Evolutionary conservation across 2,797 vertebrate species (phyloP), one percentile per base, ranked within the genome.

Genomic region (Sebastes vulpes): DNA sequence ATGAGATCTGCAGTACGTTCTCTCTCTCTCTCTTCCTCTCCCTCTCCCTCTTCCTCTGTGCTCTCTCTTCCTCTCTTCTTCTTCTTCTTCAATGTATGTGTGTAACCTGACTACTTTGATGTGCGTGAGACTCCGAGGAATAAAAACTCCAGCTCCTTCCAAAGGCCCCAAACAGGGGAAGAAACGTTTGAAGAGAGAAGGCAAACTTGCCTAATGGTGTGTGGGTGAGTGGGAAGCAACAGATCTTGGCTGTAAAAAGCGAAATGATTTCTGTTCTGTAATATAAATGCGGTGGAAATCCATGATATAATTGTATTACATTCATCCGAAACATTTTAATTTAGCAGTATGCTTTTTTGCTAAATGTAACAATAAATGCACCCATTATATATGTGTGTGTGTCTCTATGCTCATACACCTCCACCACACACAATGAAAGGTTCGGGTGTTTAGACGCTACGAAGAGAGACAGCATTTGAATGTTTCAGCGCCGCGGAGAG

Each of bases 81-180:
- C 21, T 65, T 32, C 21, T 46, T 67, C 21, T 46, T 67, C n/a
- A 59, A 11, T 59, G 28, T 84, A 61, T 72, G 31, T 81, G 60
- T 72, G 64, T 81, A 89, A 94, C 87, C 88, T 86, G 85, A 75
- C 77, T 68, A 64, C 91, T 93, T 93, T 93, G 89, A 94, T 93
- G 90, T 89, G 60, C 3, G 7, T 21, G 69, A 83, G 75, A 86
- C 81, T 93, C 79, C 1, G n/a, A 82, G 63, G 75, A 29, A 11
- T 52, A 75, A 75, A 74, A 83, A 75, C 54, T 57, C 46, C 67
- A 59, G 70, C 71, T 88, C 48, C 73, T 77, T 88, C 83, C 82
- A 83, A 82, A 84, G 82, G 77, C 82, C 84, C 83, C 89, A 80
- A 91, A 91, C 79, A 75, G 86, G 28, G 68, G 50, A 84, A 76